Evolutionary conservation across 2,113 vertebrate genomes (phyloP), one percentile per base, ranked within the genome.

Genomic region (Cromileptes altivelis): DNA sequence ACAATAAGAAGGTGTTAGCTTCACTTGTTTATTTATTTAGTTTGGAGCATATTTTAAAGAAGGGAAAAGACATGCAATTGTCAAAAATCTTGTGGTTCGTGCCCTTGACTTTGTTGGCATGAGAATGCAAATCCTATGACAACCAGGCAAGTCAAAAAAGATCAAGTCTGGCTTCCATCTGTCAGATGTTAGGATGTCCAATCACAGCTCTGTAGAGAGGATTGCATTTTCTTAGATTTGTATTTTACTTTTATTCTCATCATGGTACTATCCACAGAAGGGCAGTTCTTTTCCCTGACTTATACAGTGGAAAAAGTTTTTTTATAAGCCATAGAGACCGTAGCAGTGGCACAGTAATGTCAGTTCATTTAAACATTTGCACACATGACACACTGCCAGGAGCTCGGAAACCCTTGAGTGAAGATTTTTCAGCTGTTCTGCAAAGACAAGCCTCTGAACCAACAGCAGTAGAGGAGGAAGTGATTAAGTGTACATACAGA

Each of bases 71-170:
- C 30, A 45, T 37, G 50, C 49, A 50, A 25, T 53, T 76, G 52
- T 64, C 69, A 71, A 10, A 58, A 13, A 14, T 40, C 6, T 57
- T 13, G 14, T 33, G 56, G 42, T 73, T 30, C 17, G 2, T 73
- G 55, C 15, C 62, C 47, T 81, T 74, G 85, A 53, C 73, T 77
- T 60, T 83, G 50, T 67, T 18, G 60, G 58, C 71, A 42, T 15
- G 15, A 82, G 49, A 25, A 68, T 69, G 70, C 33, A 75, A 84
- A 87, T 67, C 65, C 53, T 18, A 2, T 4, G 19, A 70, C 25
- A 30, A 19, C 12, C 14, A 27, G 62, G 40, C 42, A 55, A 57
- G 85, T 33, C 53, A 23, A 33, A 45, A 19, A 67, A 56, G 76
- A 55, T 45, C 3, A 45, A 53, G 80, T 69, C 3, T 3, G 42